These are phyloP conservation scores for Andricus quercusramuli DNA, from an alignment of 2,888 invertebrate species.

Conservation along the genomic window DNA sequence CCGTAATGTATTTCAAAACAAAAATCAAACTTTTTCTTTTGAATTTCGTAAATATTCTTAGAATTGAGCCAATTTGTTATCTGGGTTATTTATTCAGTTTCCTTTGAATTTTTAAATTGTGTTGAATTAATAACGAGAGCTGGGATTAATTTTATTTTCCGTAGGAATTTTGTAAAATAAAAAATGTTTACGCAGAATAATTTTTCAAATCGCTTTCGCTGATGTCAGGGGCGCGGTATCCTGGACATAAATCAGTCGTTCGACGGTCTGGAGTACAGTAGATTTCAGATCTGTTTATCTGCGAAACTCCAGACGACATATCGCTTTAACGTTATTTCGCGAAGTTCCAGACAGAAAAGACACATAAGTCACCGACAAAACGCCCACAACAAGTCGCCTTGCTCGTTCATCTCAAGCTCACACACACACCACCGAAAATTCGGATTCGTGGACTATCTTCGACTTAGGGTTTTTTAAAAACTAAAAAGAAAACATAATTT, in stretches of 20 bases:
- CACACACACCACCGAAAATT: slow-evolving; percentile 14
- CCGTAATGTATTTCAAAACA: neutral
- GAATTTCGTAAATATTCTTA: neutral
- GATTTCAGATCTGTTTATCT: slow-evolving; percentile 41
- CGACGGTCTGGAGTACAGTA: slow-evolving; percentile 36
- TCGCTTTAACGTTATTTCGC: slow-evolving; percentile 37
- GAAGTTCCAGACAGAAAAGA: slow-evolving; percentile 38
- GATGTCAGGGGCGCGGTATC: slow-evolving; percentile 28
- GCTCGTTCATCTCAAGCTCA: slow-evolving; percentile 26
- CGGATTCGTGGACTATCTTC: slow-evolving; percentile 1
- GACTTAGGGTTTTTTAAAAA: neutral
- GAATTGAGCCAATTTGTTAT: neutral
- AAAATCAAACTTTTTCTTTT: neutral
- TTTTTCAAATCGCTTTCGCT: slow-evolving; percentile 11
- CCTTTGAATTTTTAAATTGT: neutral
- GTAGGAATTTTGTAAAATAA: neutral
- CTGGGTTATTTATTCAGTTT: neutral
- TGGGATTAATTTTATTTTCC: neutral
- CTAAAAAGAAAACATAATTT: neutral
- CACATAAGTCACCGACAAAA: slow-evolving; percentile 37
- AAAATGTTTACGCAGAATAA: neutral
- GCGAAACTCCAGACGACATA: slow-evolving; percentile 40
- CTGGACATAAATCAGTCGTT: slow-evolving; percentile 33
- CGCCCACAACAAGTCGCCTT: slow-evolving; percentile 41
- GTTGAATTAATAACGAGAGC: neutral